Base-by-base conservation (phyloP, 2,888 invertebrate genomes). In the Branchinecta sandiegonensis region DNA sequence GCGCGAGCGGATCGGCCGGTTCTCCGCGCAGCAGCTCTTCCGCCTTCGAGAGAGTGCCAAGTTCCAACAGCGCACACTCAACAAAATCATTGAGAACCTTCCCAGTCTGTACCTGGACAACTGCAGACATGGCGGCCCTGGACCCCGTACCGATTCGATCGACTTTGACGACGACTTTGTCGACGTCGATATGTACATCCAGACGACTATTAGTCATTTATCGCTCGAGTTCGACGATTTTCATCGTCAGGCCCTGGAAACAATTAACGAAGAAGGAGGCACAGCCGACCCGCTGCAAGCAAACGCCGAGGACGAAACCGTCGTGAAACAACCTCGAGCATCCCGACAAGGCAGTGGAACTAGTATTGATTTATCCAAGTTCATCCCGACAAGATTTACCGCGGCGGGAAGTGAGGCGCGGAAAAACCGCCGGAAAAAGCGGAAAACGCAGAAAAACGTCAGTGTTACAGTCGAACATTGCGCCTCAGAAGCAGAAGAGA, bases 51-150 rank as follows among this genome's bases (percentile, higher is more conserved):
- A 94, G 78, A 91, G 93, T 11, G 94, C 92, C 82, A 94, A 94
- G 79, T 90, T 93, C 76, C 94, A 95, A 78, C 95, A 95, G 78
- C 92, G 93, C 79, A 91, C 94, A 12, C 80, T 95, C 67, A 91
- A 93, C 80, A 94, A 94, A 78, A 89, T 95, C 8, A 80, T 95
- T 69, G 95, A 95, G 78, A 94, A 93, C 78, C 81, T 95, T 74
- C 92, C 92, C 63, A 90, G 86, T 75, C 81, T 91, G 68, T 92
- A 94, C 79, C 86, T 94, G 76, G 94, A 94, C 78, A 94, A 93
- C 79, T 95, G 95, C 76, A 86, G 92, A 50, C 89, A 88, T 73
- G 75, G 75, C 66, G 89, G 89, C 6, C 87, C 86, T 14, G 89
- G 87, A 78, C 88, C 85, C 7, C 81, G 84, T 47, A 86, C 88